Evolutionary conservation across 2,113 vertebrate genomes (phyloP).

Genomic region (Pterocles orientalis): DNA sequence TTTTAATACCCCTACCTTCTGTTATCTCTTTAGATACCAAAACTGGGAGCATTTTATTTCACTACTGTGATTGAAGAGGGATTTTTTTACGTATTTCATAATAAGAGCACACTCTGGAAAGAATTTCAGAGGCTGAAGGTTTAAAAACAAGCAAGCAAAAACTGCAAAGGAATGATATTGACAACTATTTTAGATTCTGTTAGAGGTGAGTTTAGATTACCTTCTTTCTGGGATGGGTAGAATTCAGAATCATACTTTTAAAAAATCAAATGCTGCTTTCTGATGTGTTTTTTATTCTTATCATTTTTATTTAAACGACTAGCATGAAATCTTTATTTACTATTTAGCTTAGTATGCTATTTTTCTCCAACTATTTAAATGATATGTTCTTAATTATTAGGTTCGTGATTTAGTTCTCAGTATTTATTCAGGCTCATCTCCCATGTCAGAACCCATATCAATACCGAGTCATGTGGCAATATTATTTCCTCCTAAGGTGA

Average conservation of each 20-base stretch:
- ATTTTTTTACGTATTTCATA: not conserved
- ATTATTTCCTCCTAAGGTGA: not conserved
- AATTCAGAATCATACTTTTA: not conserved
- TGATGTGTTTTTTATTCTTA: not conserved
- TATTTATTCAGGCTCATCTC: not conserved
- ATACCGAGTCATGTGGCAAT: not conserved
- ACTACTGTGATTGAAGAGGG: not conserved
- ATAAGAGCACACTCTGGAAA: not conserved
- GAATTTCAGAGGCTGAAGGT: not conserved
- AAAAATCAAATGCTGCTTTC: not conserved
- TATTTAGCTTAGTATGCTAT: not conserved
- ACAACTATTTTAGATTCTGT: not conserved
- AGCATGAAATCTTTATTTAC: not conserved
- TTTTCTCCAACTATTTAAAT: not conserved
- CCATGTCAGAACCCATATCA: not conserved
- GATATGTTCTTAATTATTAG: not conserved
- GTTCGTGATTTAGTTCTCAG: not conserved
- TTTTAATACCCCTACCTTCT: not conserved
- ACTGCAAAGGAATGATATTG: not conserved
- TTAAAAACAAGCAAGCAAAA: not conserved
- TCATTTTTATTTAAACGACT: not conserved
- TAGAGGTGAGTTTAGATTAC: not conserved
- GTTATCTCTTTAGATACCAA: not conserved
- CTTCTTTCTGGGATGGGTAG: not conserved
- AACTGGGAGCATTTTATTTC: not conserved